A percentile compares a stretch with the other conserved stretches of the same genome.
Evolutionary conservation across 2,113 vertebrate species (phyloP).

Genomic region (Nanorana parkeri): DNA sequence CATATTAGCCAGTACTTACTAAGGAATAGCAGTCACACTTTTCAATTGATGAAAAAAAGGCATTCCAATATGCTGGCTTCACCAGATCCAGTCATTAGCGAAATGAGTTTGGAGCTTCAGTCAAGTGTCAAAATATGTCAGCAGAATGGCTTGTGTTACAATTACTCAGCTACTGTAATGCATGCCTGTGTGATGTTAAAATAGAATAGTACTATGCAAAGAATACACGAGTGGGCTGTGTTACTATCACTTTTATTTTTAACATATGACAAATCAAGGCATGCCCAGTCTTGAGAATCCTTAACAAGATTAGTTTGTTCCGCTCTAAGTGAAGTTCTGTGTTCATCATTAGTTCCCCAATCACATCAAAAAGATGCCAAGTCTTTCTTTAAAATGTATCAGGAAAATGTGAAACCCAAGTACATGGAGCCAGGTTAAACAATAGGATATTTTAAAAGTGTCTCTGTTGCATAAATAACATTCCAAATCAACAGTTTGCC

Average conservation of each 20-base stretch:
- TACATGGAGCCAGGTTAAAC: too few relatives aligned
- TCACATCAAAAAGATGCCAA: background rate
- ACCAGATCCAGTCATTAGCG: constrained; percentile 24
- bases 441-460: too few relatives aligned
- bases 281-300: constrained; percentile 17
- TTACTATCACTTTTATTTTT: constrained; percentile 24
- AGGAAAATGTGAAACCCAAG: too few relatives aligned
- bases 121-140: constrained; percentile 24
- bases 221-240: constrained; percentile 22
- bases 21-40: background rate
- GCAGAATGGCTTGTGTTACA: constrained; percentile 11
- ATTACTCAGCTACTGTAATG: constrained; percentile 6
- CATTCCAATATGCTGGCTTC: constrained; percentile 26
- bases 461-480: too few relatives aligned
- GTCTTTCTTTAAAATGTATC: too few relatives aligned
- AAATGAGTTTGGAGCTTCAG: constrained; percentile 28
- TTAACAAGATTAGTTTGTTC: background rate
- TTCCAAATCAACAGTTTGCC: too few relatives aligned
- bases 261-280: constrained; percentile 38
- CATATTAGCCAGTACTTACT: constrained; percentile 9
- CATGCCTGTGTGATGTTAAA: constrained; percentile 31
- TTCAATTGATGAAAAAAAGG: background rate
- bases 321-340: background rate
- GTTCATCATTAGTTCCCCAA: background rate
- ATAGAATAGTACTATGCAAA: constrained; percentile 19